These are phyloP conservation scores for Rhyacophila evoluta DNA, from an alignment of 2,888 invertebrate species.

Conservation along the genomic window DNA sequence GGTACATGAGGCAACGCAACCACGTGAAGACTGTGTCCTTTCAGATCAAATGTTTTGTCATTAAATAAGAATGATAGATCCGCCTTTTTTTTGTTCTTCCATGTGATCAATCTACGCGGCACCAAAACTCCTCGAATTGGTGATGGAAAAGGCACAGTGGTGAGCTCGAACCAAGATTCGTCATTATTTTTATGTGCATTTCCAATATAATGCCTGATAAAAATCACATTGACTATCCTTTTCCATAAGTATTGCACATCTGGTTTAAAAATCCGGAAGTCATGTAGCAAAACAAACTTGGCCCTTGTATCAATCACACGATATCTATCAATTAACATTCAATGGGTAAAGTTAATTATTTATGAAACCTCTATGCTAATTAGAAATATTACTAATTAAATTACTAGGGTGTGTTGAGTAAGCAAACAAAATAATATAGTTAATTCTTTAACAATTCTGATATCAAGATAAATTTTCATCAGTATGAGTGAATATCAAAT, in stretches of 20 bases:
- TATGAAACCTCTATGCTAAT: no score
- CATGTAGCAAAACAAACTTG: slow-evolving; percentile 78
- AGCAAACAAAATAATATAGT: no score
- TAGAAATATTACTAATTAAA: no score
- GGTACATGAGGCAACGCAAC: slow-evolving; percentile 78
- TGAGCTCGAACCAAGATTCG: slow-evolving; percentile 76
- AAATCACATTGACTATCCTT: slow-evolving; percentile 79
- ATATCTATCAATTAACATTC: slow-evolving; percentile 64
- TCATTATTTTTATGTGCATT: slow-evolving; percentile 54
- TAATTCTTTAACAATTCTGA: no score
- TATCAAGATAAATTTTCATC: no score
- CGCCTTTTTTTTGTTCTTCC: slow-evolving; percentile 74
- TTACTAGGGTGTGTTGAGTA: no score
- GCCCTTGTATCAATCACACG: slow-evolving; percentile 78
- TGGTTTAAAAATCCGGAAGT: slow-evolving; percentile 75
- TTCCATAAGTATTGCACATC: slow-evolving; percentile 82
- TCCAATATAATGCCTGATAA: slow-evolving; percentile 71
- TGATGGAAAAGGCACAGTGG: slow-evolving; percentile 81
- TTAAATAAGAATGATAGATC: slow-evolving; percentile 67
- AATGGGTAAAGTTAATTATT: not conserved
- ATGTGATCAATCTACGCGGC: slow-evolving; percentile 75
- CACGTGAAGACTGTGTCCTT: slow-evolving; percentile 72
- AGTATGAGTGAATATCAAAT: no score
- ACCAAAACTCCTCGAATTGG: slow-evolving; percentile 70
- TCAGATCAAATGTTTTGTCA: slow-evolving; percentile 73